Evolutionary conservation across 2,888 invertebrate species (phyloP).

Genomic region (Chelonus formosanus): DNA sequence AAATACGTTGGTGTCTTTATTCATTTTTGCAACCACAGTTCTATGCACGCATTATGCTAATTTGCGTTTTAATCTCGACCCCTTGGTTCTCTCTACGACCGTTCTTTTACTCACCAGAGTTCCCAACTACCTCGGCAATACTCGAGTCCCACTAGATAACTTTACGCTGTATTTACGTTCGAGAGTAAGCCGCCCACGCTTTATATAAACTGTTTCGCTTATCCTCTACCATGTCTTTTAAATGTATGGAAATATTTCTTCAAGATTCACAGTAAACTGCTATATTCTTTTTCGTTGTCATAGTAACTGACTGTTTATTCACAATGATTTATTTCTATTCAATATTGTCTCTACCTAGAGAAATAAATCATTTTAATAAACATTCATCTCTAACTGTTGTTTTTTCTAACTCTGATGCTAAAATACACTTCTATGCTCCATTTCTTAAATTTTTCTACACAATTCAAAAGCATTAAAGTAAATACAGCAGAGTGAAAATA

Average conservation of each 20-base stretch:
- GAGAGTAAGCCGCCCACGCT: constrained; percentile 27
- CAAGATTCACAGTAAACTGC: neutral
- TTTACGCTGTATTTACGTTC: constrained; percentile 25
- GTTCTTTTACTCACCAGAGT: constrained; percentile 26
- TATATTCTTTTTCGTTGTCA: neutral
- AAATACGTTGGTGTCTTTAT: constrained; percentile 21
- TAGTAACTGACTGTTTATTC: neutral
- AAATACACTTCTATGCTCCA: too few species aligned
- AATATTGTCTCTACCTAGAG: neutral
- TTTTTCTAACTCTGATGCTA: too few species aligned
- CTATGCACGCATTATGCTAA: constrained; percentile 60
- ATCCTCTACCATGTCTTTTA: constrained; percentile 15
- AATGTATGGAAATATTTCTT: constrained; percentile 17
- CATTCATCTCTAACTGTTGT: too few species aligned
- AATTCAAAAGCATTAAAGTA: too few species aligned
- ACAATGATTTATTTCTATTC: neutral
- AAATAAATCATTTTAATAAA: too few species aligned
- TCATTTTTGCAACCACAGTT: constrained; percentile 25
- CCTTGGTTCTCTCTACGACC: constrained; percentile 30
- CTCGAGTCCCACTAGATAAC: constrained; percentile 22
- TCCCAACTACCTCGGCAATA: constrained; percentile 30
- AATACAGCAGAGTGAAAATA: too few species aligned
- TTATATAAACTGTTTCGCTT: constrained; percentile 20
- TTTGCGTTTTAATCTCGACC: constrained; percentile 61
- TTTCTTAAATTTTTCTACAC: too few species aligned